Conservation (phyloP, 2,888 invertebrate genomes). For the Myopa tessellatipennis region DNA sequence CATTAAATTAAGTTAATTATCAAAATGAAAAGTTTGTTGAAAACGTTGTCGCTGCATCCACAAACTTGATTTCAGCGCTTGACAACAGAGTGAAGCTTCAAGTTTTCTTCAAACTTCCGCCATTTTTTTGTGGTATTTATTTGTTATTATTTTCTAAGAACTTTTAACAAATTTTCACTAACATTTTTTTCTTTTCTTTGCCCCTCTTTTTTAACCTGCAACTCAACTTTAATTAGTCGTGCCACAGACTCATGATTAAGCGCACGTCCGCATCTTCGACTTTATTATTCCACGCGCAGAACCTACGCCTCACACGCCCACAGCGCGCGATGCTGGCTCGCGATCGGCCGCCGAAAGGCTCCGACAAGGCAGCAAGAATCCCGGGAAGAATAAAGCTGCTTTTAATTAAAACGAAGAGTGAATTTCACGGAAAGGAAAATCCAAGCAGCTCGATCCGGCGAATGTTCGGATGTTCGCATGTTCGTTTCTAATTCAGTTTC, state of each 20-base stretch:
- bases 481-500: background rate
- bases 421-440: conserved; percentile 3
- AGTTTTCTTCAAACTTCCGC: too few relatives aligned
- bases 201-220: too few relatives aligned
- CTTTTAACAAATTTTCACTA: too few relatives aligned
- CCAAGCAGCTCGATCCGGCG: background rate
- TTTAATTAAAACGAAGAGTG: background rate
- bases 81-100: too few relatives aligned
- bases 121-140: too few relatives aligned
- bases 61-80: too few relatives aligned
- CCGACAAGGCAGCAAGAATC: background rate
- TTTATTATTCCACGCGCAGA: background rate
- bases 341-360: background rate
- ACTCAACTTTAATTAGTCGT: background rate
- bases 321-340: background rate
- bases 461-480: background rate
- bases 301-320: background rate
- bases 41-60: too few relatives aligned
- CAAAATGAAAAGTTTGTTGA: too few relatives aligned
- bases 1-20: too few relatives aligned
- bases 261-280: background rate
- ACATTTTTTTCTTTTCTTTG: background rate
- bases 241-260: background rate
- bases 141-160: too few relatives aligned
- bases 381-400: background rate